Evolutionary conservation across 2,797 vertebrate species (phyloP).

Genomic region (Mormyrus proboscirostris): DNA sequence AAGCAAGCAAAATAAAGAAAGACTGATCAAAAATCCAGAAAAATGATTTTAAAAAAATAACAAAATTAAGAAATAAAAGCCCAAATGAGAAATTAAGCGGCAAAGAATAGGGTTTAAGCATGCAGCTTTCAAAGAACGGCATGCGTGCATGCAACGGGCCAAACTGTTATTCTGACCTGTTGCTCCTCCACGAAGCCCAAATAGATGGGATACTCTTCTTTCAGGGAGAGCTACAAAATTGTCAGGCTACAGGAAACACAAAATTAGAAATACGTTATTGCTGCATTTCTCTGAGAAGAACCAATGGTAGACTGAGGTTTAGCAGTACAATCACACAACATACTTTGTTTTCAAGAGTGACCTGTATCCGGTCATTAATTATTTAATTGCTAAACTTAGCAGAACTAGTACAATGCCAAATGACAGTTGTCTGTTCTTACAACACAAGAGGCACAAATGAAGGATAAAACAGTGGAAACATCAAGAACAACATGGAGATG

Average conservation of each 20-base stretch:
- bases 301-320: not conserved
- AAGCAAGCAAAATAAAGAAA: not conserved
- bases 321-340: not conserved
- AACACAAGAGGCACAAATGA: not conserved
- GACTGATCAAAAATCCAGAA: slow-evolving; percentile 21
- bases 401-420: not conserved
- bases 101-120: slow-evolving; percentile 39
- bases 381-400: not conserved
- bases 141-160: slow-evolving; percentile 42
- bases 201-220: slow-evolving; percentile 62
- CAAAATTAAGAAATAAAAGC: slow-evolving; percentile 34
- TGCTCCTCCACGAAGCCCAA: slow-evolving; percentile 49
- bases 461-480: not conserved
- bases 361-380: not conserved
- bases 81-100: slow-evolving; percentile 27
- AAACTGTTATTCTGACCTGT: slow-evolving; percentile 68
- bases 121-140: slow-evolving; percentile 47
- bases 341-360: not conserved
- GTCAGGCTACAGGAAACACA: slow-evolving; percentile 62
- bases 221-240: slow-evolving; percentile 68
- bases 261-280: slow-evolving; percentile 44
- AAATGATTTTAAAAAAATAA: slow-evolving; percentile 20
- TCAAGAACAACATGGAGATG: not conserved
- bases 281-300: not conserved
- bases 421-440: not conserved